phyloP scores from a whole-genome alignment of 2,113 vertebrate species.

The Ochotona curzoniae region DNA sequence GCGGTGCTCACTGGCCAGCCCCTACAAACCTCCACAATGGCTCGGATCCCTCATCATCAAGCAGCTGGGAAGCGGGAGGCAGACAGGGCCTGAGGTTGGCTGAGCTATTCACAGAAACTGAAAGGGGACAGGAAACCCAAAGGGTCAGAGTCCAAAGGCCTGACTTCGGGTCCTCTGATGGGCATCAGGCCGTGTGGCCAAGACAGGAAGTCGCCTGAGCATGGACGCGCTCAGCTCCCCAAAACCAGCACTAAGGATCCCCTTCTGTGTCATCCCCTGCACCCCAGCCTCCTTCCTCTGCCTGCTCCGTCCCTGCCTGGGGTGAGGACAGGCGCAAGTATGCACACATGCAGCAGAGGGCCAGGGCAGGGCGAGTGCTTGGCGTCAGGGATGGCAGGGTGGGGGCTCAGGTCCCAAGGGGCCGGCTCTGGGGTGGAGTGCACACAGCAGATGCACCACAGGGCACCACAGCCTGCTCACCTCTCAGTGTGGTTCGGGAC shows the following conservation, averaged over 20 bases:
- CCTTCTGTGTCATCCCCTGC: neutral
- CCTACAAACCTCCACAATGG: rapidly evolving
- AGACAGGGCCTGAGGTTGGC: neutral
- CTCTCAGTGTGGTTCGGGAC: neutral
- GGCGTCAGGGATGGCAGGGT: neutral
- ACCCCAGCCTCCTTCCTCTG: neutral
- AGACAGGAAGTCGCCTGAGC: neutral
- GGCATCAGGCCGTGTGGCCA: neutral
- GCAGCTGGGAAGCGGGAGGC: neutral
- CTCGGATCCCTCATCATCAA: rapidly evolving
- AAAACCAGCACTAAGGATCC: neutral
- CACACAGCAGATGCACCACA: rapidly evolving
- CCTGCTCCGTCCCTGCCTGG: neutral
- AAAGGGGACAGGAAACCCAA: neutral
- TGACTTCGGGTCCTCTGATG: neutral
- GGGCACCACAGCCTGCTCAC: no score
- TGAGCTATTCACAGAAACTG: neutral
- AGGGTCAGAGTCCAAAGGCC: neutral
- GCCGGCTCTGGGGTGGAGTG: no score
- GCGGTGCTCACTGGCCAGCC: neutral
- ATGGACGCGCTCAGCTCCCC: neutral
- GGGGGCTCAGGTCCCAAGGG: neutral
- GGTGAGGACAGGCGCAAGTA: neutral
- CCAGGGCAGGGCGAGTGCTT: neutral
- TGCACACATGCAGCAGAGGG: neutral